A percentile compares a stretch with the other conserved stretches of the same genome.
Evolutionary conservation across 2,797 vertebrate genomes (phyloP).

Genomic region (Apogon hyalosoma): DNA sequence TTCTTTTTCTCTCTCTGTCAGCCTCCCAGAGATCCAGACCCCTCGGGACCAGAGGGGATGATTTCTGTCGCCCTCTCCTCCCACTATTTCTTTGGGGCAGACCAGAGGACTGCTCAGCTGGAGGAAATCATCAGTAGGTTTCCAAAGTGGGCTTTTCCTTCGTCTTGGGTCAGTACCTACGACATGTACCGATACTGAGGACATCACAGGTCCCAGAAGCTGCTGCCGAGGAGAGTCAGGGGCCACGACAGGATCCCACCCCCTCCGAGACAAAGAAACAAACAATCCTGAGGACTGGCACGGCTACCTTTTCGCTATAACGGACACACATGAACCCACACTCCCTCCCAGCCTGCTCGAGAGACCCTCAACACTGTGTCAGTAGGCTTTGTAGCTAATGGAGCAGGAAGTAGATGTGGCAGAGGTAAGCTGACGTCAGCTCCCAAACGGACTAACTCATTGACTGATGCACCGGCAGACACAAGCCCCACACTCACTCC

Average conservation of each 20-base stretch:
- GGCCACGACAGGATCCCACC: not conserved
- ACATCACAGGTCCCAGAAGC: slow-evolving; percentile 34
- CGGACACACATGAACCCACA: slow-evolving; percentile 7
- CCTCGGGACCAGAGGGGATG: slow-evolving; percentile 83
- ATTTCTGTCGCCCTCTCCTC: slow-evolving; percentile 90
- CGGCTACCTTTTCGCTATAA: slow-evolving; percentile 53
- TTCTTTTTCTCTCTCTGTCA: slow-evolving; percentile 60
- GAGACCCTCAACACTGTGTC: slow-evolving; percentile 80
- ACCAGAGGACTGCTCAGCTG: slow-evolving; percentile 87
- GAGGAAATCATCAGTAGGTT: slow-evolving; percentile 84
- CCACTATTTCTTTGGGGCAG: slow-evolving; percentile 92
- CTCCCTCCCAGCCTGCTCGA: slow-evolving; percentile 56
- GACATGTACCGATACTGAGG: slow-evolving; percentile 91
- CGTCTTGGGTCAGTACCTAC: slow-evolving; percentile 95
- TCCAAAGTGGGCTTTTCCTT: slow-evolving; percentile 92
- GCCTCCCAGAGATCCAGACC: slow-evolving; percentile 82
- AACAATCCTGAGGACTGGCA: slow-evolving; percentile 22
- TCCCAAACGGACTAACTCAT: slow-evolving; percentile 26
- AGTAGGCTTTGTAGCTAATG: slow-evolving; percentile 59
- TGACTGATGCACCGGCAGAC: slow-evolving; percentile 10
- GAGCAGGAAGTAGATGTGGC: slow-evolving; percentile 47
- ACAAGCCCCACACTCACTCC: slow-evolving; percentile 46
- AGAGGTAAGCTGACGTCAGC: slow-evolving; percentile 34
- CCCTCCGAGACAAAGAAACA: no score
- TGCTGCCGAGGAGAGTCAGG: slow-evolving; percentile 64